Evolutionary conservation across 64 coral and sea anemone species (phyloP).

Genomic region (Anthopleura sola): DNA sequence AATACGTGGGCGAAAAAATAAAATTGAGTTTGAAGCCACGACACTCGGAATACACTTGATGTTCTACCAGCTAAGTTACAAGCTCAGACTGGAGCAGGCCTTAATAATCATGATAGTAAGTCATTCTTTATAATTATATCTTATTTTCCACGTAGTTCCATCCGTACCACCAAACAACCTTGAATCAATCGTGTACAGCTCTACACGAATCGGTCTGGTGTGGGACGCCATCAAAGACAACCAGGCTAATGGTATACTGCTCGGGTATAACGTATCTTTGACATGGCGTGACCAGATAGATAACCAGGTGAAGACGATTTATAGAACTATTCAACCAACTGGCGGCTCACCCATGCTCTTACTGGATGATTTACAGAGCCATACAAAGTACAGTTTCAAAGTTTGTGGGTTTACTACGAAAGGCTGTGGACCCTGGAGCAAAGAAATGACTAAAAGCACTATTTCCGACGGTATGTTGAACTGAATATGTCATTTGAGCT

Average conservation of each 20-base stretch:
- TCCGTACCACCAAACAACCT: not conserved
- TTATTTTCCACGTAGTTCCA: too few species aligned
- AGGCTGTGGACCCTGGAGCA: constrained; percentile 49
- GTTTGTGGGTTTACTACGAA: constrained; percentile 62
- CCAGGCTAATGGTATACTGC: constrained; percentile 38
- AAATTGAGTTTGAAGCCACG: too few species aligned
- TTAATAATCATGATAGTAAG: too few species aligned
- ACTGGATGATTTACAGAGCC: constrained; percentile 18
- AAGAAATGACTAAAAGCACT: not conserved
- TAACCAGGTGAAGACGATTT: not conserved
- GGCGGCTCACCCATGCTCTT: not conserved
- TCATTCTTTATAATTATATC: too few species aligned
- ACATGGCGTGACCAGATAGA: not conserved
- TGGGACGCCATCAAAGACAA: constrained; percentile 55
- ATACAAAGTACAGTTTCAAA: constrained; percentile 21
- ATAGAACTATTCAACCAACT: not conserved
- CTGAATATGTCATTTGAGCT: too few species aligned
- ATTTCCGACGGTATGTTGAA: constrained; percentile 50
- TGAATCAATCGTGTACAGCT: constrained; percentile 1
- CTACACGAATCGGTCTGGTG: constrained; percentile 12
- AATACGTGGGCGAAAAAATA: too few species aligned
- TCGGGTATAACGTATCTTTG: constrained; percentile 67
- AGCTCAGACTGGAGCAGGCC: too few species aligned
- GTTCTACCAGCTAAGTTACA: too few species aligned
- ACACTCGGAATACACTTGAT: too few species aligned